These are phyloP conservation scores for Riparia riparia DNA, from an alignment of 2,113 vertebrate species.

Conservation along the genomic window DNA sequence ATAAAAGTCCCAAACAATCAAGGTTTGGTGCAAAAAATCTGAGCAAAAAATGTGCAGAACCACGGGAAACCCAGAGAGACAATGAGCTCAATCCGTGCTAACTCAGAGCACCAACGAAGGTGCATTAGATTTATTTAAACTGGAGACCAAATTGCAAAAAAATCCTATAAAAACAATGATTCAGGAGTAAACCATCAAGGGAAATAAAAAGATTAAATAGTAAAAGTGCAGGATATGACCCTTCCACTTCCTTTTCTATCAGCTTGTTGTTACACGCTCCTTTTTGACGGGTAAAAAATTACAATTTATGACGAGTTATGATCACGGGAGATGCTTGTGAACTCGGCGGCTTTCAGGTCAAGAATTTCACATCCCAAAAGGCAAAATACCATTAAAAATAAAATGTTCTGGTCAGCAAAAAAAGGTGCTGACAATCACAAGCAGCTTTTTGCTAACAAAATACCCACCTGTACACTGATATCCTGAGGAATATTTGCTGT, in stretches of 20 bases:
- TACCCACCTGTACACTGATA: accelerated
- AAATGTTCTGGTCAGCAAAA: not conserved
- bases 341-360: not conserved
- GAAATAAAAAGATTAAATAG: not conserved
- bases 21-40: not conserved
- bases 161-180: not conserved
- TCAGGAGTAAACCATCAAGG: not conserved
- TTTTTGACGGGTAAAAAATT: not conserved
- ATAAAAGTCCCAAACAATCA: not conserved
- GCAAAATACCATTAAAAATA: not conserved
- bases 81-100: not conserved
- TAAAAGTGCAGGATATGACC: not conserved
- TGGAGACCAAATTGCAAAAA: not conserved
- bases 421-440: not conserved
- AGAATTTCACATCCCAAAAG: not conserved
- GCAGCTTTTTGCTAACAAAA: not conserved
- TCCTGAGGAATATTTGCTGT: not conserved
- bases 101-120: not conserved
- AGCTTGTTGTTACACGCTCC: not conserved
- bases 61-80: not conserved
- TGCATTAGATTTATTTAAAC: not conserved
- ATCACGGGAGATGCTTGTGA: not conserved
- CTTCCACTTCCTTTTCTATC: not conserved
- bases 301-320: not conserved
- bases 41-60: not conserved